Conservation (phyloP, 2,113 vertebrate species). For the Corydoras maculifer region DNA sequence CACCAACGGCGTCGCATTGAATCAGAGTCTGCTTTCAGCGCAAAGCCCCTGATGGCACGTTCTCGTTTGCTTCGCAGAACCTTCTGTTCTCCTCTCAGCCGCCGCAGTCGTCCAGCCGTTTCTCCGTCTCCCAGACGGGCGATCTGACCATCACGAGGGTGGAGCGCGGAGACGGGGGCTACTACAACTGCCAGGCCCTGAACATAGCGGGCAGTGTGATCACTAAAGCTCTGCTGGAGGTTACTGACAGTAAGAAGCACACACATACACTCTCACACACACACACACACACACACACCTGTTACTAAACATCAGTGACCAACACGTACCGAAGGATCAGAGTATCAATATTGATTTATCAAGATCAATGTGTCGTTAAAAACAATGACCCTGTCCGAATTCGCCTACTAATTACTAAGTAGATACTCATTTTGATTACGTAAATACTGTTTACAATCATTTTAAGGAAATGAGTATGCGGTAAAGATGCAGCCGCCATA, state of each 20-base stretch:
- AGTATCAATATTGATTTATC: no score
- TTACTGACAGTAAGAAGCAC: constrained; percentile 86
- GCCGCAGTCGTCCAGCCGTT: constrained; percentile 86
- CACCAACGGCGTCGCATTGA: no score
- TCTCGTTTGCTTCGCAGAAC: constrained; percentile 65
- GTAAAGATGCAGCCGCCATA: no score
- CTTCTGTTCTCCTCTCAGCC: constrained; percentile 95
- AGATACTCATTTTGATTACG: no score
- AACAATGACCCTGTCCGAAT: no score
- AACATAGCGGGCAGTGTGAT: constrained; percentile 98
- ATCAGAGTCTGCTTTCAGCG: no score
- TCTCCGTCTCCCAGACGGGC: constrained; percentile 94
- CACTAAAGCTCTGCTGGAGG: constrained; percentile 95
- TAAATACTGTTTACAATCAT: no score
- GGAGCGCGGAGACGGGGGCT: constrained; percentile 86
- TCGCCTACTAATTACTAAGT: no score
- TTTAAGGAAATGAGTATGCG: no score
- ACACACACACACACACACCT: constrained; percentile 1
- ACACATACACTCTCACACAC: background rate
- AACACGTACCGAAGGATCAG: no score
- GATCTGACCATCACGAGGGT: constrained; percentile 93
- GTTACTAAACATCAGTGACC: no score
- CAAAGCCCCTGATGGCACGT: background rate
- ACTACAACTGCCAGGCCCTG: constrained; percentile 97
- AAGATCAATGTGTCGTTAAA: no score